Base-by-base conservation (phyloP, 2,888 invertebrate species). In the Acanthosepion lycidas region DNA sequence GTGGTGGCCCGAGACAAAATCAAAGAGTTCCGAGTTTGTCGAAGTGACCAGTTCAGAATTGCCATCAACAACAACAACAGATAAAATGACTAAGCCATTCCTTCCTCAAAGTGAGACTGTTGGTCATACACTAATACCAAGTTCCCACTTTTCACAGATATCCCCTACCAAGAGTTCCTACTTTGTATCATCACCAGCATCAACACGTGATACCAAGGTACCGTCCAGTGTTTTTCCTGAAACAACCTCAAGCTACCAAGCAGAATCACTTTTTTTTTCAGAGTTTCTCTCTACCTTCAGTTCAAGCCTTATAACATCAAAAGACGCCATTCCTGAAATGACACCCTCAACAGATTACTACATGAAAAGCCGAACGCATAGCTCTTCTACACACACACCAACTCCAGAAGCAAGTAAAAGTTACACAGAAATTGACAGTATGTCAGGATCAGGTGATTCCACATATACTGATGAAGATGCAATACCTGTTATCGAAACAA, bases 401-500 rank as follows among this genome's bases (percentile, higher is more conserved):
- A 15, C 18, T 2, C n/a, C 78, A 12, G 78, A 78, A 78, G 12
- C 9, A 5, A 78, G 78, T n/a, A 78, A n/a, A 91, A 78, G 51
- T 15, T 26, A 91, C 53, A 53, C 93, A 28, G 55, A 53, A 12
- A 33, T 91, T 78, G 28, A 94, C 53, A 26, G 49, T 91, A 78
- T 91, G 9, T 49, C 92, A 53, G 48, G 92, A 12, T 49, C 51
- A 20, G 64, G 94, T 28, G 51, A 78, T 53, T 64, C 93, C 42
- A 78, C 49, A 28, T 55, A 92, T 42, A 23, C 20, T 51, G 51
- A 95, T 93, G 42, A 95, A 91, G 91, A 94, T 92, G 23, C 48
- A 9, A 26, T 64, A 33, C 48, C 93, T 20, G 33, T 55, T 18
- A 93, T 49, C 51, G 93, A 93, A 94, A 64, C 42, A 49, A 28